Conservation (phyloP, 2,888 invertebrate genomes). For the Caenorhabditis doughertyi region DNA sequence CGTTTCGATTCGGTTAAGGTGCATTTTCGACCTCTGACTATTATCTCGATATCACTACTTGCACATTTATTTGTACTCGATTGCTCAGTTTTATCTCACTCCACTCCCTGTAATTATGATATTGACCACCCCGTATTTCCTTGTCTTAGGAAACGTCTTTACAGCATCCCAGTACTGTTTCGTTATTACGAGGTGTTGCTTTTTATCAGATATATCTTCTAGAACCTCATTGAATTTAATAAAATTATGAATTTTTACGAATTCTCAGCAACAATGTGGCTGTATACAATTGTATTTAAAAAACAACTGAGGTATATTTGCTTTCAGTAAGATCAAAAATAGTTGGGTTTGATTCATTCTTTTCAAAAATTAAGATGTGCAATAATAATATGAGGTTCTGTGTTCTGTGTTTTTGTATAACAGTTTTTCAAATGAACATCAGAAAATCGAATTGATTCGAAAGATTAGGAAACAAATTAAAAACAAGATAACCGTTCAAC, state of each 20-base stretch:
- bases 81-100: conserved; percentile 45
- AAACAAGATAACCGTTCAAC: too few species aligned
- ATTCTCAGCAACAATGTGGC: neutral
- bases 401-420: too few species aligned
- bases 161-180: conserved; percentile 44
- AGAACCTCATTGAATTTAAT: conserved; percentile 44
- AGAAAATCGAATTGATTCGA: too few species aligned
- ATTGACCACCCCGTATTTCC: too few species aligned
- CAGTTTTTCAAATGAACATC: too few species aligned
- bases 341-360: too few species aligned
- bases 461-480: too few species aligned
- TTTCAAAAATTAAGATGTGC: too few species aligned
- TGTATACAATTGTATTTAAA: neutral
- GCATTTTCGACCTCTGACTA: conserved; percentile 22
- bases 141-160: neutral
- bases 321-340: too few species aligned
- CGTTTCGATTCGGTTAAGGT: conserved; percentile 10
- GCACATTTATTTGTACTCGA: conserved; percentile 40
- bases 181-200: conserved; percentile 33
- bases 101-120: conserved; percentile 30
- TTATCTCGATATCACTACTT: conserved; percentile 21
- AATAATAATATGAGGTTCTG: too few species aligned
- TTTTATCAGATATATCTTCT: conserved; percentile 29
- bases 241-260: conserved; percentile 15
- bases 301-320: too few species aligned